Percentiles rank a stretch among this genome's conserved stretches.
These are phyloP conservation scores for Arctocebus calabarensis DNA, from an alignment of 2,797 vertebrate genomes.

Conservation along the genomic window DNA sequence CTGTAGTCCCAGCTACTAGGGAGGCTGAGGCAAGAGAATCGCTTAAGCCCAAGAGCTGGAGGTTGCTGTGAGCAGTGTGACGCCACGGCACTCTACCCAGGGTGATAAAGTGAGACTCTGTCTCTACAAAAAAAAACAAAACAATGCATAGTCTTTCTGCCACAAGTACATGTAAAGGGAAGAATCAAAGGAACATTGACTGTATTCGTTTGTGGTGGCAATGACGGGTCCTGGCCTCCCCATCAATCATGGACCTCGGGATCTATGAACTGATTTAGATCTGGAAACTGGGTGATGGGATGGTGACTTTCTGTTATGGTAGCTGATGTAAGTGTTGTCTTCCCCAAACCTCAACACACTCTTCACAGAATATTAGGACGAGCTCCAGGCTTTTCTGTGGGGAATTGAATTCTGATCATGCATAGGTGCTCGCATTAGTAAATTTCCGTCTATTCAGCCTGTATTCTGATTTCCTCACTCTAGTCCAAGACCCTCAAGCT, in stretches of 20 bases:
- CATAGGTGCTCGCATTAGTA: background rate
- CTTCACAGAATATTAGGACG: background rate
- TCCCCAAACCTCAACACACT: background rate
- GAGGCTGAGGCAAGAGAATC: no score
- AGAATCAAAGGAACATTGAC: constrained; percentile 26
- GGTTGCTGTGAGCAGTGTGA: no score
- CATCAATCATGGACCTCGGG: background rate
- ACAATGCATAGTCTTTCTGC: background rate
- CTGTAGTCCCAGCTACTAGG: no score
- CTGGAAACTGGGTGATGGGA: background rate
- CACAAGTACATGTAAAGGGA: background rate
- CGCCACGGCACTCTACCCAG: no score
- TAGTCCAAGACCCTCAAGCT: background rate
- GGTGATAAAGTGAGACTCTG: no score
- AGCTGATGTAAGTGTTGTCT: background rate
- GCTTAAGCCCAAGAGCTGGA: no score
- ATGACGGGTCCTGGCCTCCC: background rate
- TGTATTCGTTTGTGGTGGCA: background rate
- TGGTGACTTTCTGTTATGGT: background rate
- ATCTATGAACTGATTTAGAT: background rate
- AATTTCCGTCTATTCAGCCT: background rate
- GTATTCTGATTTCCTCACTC: background rate
- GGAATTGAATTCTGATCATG: background rate
- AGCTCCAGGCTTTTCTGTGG: background rate
- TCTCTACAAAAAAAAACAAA: no score